Base-by-base conservation (phyloP, 1,140 invertebrate genomes). In the Polypedilum vanderplanki region DNA sequence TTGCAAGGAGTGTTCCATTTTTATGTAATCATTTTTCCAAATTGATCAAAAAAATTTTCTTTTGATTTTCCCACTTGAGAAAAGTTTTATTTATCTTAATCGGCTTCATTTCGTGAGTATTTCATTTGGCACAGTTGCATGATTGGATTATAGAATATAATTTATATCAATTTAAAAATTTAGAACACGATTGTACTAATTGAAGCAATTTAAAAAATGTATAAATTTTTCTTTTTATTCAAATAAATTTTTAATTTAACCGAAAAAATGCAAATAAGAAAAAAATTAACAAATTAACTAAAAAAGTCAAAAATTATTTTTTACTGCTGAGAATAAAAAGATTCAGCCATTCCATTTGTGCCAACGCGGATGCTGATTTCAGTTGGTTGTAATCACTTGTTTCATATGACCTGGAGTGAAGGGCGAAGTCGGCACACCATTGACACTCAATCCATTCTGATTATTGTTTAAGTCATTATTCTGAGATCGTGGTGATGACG, bases 321-420 rank as follows among this genome's bases (percentile, higher is more conserved):
- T 12, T 12, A 65, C 15, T 7, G 64, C n/a, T n/a, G n/a, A n/a
- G n/a, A n/a, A 33, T 18, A 20, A 70, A 18, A 70, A 70, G 4
- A 5, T 70, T 70, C 18, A 70, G 65, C 65, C 65, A 70, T 70
- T 70, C 65, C 65, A 70, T 70, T 70, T 70, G 65, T 70, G 65
- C 65, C 65, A 70, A 70, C 65, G 65, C 18, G 17, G 15, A 57
- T 57, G 46, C 65, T 70, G 65, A 70, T 70, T 70, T 70, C 65
- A 70, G 65, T 70, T 70, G 10, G 65, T 70, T 10, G 65, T 70
- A 20, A 70, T 70, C 1, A 70, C 65, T 20, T 70, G 65, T 75
- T 82, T 82, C 81, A 82, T 82, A 73, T 82, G 81, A 41, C 80
- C 78, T 76, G 78, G 80, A 1, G 80, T 78, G 1, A 79, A 79